These are phyloP conservation scores for Chalcosyrphus nemorum DNA, from an alignment of 2,888 invertebrate genomes.

Conservation along the genomic window DNA sequence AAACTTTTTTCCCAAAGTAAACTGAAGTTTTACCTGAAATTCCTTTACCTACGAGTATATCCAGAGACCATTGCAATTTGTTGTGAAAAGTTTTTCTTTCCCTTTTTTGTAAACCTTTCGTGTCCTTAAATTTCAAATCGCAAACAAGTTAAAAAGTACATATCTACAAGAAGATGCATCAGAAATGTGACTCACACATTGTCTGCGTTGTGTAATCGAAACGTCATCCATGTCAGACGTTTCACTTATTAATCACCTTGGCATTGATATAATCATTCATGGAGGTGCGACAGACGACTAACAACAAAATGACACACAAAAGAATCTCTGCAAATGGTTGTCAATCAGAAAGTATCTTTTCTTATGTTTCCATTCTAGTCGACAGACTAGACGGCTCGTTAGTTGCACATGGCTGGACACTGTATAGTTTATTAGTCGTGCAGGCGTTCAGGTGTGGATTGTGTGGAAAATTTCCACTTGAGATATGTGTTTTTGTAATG, in stretches of 20 bases:
- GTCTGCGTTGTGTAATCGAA: conserved; percentile 4
- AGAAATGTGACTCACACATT: neutral
- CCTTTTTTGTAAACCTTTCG: no score
- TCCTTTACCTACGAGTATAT: neutral
- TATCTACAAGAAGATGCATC: neutral
- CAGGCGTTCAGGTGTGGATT: neutral
- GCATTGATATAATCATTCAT: neutral
- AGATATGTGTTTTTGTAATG: neutral
- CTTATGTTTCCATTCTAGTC: neutral
- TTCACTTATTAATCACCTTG: neutral
- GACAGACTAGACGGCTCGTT: neutral
- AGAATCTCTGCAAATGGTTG: neutral
- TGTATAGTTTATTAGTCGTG: neutral
- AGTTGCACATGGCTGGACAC: neutral
- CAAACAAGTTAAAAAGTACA: neutral
- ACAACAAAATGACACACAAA: neutral
- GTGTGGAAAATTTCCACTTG: conserved; percentile 7
- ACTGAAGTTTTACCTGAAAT: neutral
- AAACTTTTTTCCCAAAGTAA: conserved; percentile 6
- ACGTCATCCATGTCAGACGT: neutral
- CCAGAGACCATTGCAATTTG: neutral
- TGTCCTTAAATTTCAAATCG: neutral
- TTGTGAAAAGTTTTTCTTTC: neutral
- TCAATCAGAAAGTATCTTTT: neutral
- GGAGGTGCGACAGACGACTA: neutral